Base-by-base conservation (phyloP, 2,888 invertebrate genomes). In the Pristionchus fissidentatus region DNA sequence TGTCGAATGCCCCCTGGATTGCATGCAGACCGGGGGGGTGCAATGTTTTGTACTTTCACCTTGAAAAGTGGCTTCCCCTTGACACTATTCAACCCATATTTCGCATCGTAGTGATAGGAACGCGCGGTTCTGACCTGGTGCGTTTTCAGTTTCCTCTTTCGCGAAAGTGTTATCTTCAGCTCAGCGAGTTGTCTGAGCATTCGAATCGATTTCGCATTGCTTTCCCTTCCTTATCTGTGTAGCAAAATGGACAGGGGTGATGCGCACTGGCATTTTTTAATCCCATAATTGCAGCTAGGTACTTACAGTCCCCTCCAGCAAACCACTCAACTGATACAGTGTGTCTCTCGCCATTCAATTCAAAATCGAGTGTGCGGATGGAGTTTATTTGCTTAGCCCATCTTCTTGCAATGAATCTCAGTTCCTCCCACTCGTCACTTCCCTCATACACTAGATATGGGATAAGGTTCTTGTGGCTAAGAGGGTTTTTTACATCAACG, bases 1-100 rank as follows among this genome's bases (percentile, higher is more conserved):
- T 43, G n/a, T 70, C 70, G n/a, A 70, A 70, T 3, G 70, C 70
- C 10, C 70, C 70, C 41, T 70, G 70, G 32, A 70, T 41, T 3
- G 41, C 38, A 41, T 70, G 70, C 7, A 70, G 26, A 13, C 41
- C 70, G 3, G n/a, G 70, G 70, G 22, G 70, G 70, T 22, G 32
- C 70, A 43, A 26, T n/a, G 22, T 70, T 70, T 38, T 70, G n/a
- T 3, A 70, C 43, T 41, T 43, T 70, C 10, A 70, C n/a, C 8
- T 70, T 3, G 32, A 70, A 70, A 15, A 70, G 38, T 1, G 70
- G 70, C 38, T 70, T 70, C 22, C 70, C 43, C 43, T 70, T 70
- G 8, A 70, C 70, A 41, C 41, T n/a, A 13, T 70, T 38, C 1
- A 41, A 15, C 3, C 70, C 70, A 70, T 10, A 13, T 32, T 38